phyloP scores from a whole-genome alignment of 2,113 vertebrate genomes.

The Anas platyrhynchos region DNA sequence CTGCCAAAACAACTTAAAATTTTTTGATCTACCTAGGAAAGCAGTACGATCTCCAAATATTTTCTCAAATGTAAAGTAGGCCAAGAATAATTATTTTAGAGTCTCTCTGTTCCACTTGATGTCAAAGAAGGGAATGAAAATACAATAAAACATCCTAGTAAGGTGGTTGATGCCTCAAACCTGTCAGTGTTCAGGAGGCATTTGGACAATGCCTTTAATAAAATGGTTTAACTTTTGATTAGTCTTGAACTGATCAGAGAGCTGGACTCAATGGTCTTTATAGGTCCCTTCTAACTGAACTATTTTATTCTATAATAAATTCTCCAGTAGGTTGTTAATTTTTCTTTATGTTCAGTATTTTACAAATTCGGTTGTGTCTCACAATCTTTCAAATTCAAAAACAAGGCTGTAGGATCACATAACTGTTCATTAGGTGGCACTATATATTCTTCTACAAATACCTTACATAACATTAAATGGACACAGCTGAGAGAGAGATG shows the following conservation, averaged over 20 bases:
- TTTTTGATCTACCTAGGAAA: neutral
- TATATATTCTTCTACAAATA: neutral
- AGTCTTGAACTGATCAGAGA: neutral
- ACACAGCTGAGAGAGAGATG: neutral
- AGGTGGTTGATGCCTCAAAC: neutral
- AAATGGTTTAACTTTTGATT: neutral
- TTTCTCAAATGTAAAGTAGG: neutral
- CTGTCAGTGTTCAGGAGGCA: neutral
- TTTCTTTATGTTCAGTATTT: neutral
- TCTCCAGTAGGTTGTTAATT: neutral
- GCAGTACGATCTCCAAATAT: neutral
- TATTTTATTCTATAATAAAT: neutral
- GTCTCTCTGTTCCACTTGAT: neutral
- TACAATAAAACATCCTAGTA: neutral
- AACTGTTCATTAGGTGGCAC: constrained; percentile 3
- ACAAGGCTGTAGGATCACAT: neutral
- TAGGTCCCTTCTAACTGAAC: neutral
- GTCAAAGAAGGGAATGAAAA: neutral
- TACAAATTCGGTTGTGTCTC: fast-evolving
- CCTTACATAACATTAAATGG: neutral
- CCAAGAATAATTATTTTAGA: neutral
- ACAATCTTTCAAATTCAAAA: neutral
- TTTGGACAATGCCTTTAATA: neutral
- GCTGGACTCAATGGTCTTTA: neutral
- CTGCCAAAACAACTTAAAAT: neutral